phyloP scores from a whole-genome alignment of 2,113 vertebrate genomes.

The Corythaeola cristata region DNA sequence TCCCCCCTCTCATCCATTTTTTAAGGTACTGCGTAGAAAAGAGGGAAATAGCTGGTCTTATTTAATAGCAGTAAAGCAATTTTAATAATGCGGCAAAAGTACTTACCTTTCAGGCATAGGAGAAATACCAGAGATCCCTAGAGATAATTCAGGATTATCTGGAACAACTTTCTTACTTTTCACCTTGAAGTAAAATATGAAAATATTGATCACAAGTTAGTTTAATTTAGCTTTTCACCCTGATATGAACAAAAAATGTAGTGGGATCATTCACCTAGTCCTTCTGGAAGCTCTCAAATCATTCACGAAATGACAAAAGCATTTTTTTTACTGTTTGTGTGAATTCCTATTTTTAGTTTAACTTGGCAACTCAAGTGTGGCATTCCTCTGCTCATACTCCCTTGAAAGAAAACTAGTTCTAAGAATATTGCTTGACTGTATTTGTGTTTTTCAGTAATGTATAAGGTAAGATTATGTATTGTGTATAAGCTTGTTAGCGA shows the following conservation, averaged over 20 bases:
- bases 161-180: conserved; percentile 72
- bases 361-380: neutral
- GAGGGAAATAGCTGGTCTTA: neutral
- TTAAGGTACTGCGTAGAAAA: neutral
- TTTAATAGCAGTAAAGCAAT: neutral
- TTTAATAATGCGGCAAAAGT: conserved; percentile 17
- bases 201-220: conserved; percentile 41
- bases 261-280: neutral
- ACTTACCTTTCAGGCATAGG: conserved; percentile 75
- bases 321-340: neutral
- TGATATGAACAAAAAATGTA: neutral
- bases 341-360: neutral
- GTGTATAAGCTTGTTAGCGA: neutral
- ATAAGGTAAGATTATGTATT: conserved; percentile 14
- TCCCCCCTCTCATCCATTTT: neutral
- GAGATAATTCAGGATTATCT: conserved; percentile 69
- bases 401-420: neutral
- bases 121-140: conserved; percentile 55
- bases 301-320: conserved; percentile 8
- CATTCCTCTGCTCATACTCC: neutral
- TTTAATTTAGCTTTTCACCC: conserved; percentile 28
- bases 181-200: conserved; percentile 70
- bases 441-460: neutral
- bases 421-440: neutral
- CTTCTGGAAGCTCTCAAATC: neutral